phyloP scores from a whole-genome alignment of 1,140 invertebrate species.

The Dendrolimus kikuchii region DNA sequence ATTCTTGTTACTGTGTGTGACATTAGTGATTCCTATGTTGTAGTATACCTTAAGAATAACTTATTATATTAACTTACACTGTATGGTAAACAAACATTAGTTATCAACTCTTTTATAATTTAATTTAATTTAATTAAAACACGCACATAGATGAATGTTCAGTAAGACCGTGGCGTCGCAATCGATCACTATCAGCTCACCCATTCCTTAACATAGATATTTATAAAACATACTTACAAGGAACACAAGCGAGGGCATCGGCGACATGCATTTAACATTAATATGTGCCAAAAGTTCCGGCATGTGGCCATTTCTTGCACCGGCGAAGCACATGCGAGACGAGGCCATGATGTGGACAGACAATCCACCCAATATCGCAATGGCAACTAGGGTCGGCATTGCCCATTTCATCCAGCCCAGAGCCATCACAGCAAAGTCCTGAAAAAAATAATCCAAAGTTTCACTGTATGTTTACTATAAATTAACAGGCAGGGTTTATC shows the following conservation, averaged over 20 bases:
- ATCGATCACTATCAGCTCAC: too few species aligned
- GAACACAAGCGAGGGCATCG: constrained; percentile 88
- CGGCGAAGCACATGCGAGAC: constrained; percentile 92
- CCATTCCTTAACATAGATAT: too few species aligned
- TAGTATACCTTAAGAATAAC: too few species aligned
- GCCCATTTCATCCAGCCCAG: constrained; percentile 83
- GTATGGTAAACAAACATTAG: too few species aligned
- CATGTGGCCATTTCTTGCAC: constrained; percentile 92
- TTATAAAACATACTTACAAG: constrained; percentile 73
- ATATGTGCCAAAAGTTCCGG: constrained; percentile 89
- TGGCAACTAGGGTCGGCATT: constrained; percentile 89
- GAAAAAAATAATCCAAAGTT: constrained; percentile 25
- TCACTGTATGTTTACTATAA: background rate
- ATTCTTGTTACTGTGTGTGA: too few species aligned
- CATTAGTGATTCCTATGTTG: too few species aligned
- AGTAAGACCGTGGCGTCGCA: too few species aligned
- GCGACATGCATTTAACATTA: constrained; percentile 86
- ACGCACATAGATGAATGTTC: too few species aligned
- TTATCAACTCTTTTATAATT: too few species aligned
- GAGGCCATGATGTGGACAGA: constrained; percentile 94
- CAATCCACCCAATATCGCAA: constrained; percentile 88
- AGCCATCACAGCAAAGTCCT: constrained; percentile 87
- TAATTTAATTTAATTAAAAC: too few species aligned
- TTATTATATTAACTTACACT: too few species aligned
- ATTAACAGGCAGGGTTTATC: background rate